phyloP scores from a whole-genome alignment of 2,113 vertebrate genomes.

The Mirounga angustirostris region DNA sequence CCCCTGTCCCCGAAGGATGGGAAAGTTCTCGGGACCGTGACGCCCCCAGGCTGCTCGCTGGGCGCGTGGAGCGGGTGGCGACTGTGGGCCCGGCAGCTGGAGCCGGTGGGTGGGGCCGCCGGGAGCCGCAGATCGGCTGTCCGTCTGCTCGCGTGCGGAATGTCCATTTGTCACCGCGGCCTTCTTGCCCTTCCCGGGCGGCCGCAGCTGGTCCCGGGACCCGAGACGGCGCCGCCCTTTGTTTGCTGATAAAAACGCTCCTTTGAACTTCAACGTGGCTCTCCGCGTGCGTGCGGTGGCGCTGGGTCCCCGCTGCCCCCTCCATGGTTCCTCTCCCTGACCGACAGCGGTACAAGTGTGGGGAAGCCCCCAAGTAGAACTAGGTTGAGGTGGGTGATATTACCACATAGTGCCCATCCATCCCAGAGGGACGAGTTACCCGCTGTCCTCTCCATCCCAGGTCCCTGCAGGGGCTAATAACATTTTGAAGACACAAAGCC shows the following conservation, averaged over 20 bases:
- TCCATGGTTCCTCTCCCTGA: neutral
- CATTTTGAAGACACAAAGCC: neutral
- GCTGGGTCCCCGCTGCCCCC: neutral
- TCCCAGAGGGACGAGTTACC: neutral
- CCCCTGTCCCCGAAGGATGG: neutral
- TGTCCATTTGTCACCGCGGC: conserved; percentile 53
- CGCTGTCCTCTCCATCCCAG: accelerated
- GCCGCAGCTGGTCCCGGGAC: conserved; percentile 34
- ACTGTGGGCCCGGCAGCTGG: neutral
- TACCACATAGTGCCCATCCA: neutral
- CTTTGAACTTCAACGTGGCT: neutral
- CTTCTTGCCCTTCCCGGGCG: neutral
- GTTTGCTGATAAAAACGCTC: neutral
- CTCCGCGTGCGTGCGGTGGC: accelerated
- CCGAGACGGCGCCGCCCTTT: neutral
- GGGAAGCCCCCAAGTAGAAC: neutral
- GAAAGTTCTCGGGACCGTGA: neutral
- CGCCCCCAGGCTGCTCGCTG: neutral
- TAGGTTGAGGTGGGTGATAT: neutral
- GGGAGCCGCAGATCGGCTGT: neutral
- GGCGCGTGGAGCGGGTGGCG: neutral
- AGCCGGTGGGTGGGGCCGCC: neutral
- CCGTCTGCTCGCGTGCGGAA: conserved; percentile 24
- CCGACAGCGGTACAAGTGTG: too few relatives aligned
- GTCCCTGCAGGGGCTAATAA: neutral